A percentile compares a stretch with the other conserved stretches of the same genome.
These are phyloP conservation scores for Prolemur simus DNA, from an alignment of 2,113 vertebrate species.

Conservation along the genomic window DNA sequence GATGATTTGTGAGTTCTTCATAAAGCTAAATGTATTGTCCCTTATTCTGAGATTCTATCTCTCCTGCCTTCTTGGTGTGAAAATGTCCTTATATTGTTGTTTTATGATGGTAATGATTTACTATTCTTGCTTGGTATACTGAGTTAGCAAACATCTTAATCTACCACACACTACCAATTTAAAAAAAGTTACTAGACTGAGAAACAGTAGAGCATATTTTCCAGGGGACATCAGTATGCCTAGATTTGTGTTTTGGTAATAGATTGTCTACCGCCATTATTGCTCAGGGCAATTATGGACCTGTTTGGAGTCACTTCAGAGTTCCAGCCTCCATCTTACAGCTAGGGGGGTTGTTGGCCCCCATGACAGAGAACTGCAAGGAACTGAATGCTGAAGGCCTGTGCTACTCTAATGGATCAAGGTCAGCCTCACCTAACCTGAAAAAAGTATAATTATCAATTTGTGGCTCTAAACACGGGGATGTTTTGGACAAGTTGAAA, in stretches of 20 bases:
- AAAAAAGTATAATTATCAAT: neutral
- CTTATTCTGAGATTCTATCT: slow-evolving; percentile 30
- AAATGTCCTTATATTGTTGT: neutral
- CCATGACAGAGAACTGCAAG: neutral
- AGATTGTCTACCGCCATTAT: neutral
- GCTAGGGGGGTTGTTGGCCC: neutral
- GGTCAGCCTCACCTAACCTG: neutral
- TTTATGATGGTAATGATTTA: slow-evolving; percentile 23
- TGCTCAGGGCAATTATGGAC: neutral
- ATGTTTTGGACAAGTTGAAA: neutral
- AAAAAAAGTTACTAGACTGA: neutral
- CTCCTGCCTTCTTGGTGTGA: neutral
- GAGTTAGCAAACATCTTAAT: slow-evolving; percentile 38
- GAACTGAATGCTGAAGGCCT: neutral
- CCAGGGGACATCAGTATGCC: neutral
- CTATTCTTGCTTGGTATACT: neutral
- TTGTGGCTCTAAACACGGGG: neutral
- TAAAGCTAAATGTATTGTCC: slow-evolving; percentile 18
- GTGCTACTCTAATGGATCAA: neutral
- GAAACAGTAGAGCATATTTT: neutral
- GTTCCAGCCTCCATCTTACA: neutral
- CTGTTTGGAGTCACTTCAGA: neutral
- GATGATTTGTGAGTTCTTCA: slow-evolving; percentile 44
- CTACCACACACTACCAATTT: neutral
- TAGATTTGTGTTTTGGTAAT: neutral